These are phyloP conservation scores for Noctua janthina DNA, from an alignment of 2,888 invertebrate genomes.

Conservation along the genomic window DNA sequence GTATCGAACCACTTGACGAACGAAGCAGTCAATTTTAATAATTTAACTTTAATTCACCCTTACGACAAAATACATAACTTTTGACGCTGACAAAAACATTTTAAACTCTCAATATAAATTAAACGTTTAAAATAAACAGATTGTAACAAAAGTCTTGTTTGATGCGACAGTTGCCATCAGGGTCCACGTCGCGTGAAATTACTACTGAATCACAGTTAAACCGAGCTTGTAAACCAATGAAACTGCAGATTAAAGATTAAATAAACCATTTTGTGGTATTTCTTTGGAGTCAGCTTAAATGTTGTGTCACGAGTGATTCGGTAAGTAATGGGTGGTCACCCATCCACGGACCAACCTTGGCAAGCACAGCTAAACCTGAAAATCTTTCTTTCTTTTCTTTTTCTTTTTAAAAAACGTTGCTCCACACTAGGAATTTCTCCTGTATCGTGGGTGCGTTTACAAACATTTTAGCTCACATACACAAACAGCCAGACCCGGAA, in stretches of 20 bases:
- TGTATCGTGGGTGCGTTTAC: too few relatives aligned
- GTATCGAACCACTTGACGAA: background rate
- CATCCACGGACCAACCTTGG: too few relatives aligned
- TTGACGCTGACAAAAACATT: slow-evolving; percentile 5
- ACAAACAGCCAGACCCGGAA: too few relatives aligned
- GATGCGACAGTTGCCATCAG: slow-evolving; percentile 28
- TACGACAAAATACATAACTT: background rate
- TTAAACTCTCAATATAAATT: slow-evolving; percentile 34
- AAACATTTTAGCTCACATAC: too few relatives aligned
- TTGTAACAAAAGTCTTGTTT: slow-evolving; percentile 11
- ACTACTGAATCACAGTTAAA: slow-evolving; percentile 45
- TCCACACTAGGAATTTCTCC: too few relatives aligned
- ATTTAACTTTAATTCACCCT: background rate
- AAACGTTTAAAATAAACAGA: slow-evolving; percentile 44
- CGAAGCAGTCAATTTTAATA: background rate
- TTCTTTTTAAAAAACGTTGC: too few relatives aligned
- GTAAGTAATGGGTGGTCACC: too few relatives aligned
- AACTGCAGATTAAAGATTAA: slow-evolving; percentile 53
- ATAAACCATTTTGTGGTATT: slow-evolving; percentile 30
- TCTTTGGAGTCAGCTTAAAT: background rate
- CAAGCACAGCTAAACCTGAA: too few relatives aligned
- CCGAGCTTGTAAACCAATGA: slow-evolving; percentile 45
- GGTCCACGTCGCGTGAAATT: slow-evolving; percentile 45
- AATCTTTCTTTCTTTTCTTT: too few relatives aligned
- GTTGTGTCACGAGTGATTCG: background rate